Evolutionary conservation across 2,113 vertebrate genomes (phyloP), one percentile per base, ranked within the genome.

Genomic region (Tyto alba): DNA sequence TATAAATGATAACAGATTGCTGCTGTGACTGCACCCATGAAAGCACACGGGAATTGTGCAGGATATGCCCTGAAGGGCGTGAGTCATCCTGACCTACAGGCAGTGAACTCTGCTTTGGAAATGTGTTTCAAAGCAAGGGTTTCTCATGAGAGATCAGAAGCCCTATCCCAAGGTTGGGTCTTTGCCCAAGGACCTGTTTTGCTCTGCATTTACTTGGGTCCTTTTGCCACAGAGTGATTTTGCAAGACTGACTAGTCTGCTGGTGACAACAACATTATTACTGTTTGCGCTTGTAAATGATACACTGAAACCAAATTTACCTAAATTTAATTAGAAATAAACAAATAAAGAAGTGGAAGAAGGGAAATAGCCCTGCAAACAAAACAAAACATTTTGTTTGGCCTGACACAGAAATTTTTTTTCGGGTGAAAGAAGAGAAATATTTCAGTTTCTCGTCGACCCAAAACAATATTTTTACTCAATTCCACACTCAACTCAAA

Each of bases 1-100:
- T 85, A 89, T 96, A 95, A 97, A 91, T 60, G 81, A 89, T 95
- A 96, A 88, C 94, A 96, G 94, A 95, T 95, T 97, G 89, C 71
- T 94, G 85, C 85, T 89, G 57, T 72, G 87, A 48, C 85, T 96
- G 96, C 72, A 96, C 81, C 91, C 89, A 3, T 57, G 84, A 66
- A 94, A 69, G n/a, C 8, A 0, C 74, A 41, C 17, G 23, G 87
- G 94, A 95, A 53, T 89, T 85, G 71, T 68, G 89, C 91, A 89
- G 95, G 73, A 78, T 89, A 36, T 96, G 87, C 89, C 95, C 91
- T 69, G 66, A 88, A 91, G 89, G 87, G 59, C 20, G 0, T 95
- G 94, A 95, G 84, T 95, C 94, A 95, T 89, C 80, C 60, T 79
- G 93, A 95, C 89, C 89, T 75, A 64, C 85, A 73, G 90, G 82